A percentile compares a stretch with the other conserved stretches of the same genome.
Evolutionary conservation across 30 jellyfish, hydroid and myxozoan species (phyloP).

Genomic region (Hydractinia echinata): DNA sequence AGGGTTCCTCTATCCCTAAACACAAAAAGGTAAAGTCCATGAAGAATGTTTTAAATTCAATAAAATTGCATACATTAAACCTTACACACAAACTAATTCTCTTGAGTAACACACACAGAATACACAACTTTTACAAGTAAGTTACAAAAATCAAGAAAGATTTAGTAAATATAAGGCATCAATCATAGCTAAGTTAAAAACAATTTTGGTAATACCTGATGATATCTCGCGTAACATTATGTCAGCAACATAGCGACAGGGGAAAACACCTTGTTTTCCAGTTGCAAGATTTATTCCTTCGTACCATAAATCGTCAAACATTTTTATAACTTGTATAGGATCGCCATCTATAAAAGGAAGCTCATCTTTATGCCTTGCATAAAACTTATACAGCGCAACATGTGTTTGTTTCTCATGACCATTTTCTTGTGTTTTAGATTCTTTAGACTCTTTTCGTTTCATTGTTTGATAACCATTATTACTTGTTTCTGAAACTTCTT

Average conservation of each 20-base stretch:
- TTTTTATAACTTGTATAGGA: slow-evolving; percentile 61
- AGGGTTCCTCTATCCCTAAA: too few species aligned
- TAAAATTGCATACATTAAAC: too few species aligned
- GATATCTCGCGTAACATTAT: slow-evolving; percentile 31
- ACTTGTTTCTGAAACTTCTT: not conserved
- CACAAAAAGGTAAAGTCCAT: too few species aligned
- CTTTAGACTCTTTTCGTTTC: not conserved
- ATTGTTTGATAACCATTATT: not conserved
- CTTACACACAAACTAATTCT: too few species aligned
- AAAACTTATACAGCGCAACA: slow-evolving; percentile 67
- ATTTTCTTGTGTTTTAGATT: not conserved
- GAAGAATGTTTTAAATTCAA: too few species aligned
- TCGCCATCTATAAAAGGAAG: slow-evolving; percentile 67
- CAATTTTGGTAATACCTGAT: slow-evolving; percentile 7
- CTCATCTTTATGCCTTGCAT: slow-evolving; percentile 92
- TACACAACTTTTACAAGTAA: too few species aligned
- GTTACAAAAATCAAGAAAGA: too few species aligned
- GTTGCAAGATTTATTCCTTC: slow-evolving; percentile 78
- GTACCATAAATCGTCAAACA: slow-evolving; percentile 74
- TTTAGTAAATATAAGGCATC: too few species aligned
- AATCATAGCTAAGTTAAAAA: too few species aligned
- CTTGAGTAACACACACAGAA: too few species aligned
- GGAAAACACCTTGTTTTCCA: slow-evolving; percentile 78
- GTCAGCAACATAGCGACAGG: slow-evolving; percentile 84
- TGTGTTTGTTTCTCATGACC: slow-evolving; percentile 57